Evolutionary conservation across 1,140 invertebrate genomes (phyloP).

Genomic region (Macrosteles quadrilineatus): DNA sequence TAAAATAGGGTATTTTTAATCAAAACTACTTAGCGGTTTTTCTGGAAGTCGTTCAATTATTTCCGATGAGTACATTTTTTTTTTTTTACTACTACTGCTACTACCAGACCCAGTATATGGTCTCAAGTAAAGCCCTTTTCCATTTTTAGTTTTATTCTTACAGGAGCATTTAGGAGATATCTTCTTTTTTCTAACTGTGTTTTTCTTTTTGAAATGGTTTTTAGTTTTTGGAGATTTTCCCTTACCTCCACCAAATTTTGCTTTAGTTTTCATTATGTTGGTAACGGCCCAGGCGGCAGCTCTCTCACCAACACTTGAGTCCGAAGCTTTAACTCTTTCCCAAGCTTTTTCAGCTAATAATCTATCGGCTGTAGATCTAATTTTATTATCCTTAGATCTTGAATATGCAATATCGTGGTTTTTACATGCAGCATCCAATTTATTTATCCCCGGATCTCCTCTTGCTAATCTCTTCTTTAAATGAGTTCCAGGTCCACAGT

Average conservation of each 20-base stretch:
- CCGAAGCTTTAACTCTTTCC: slow-evolving; percentile 47
- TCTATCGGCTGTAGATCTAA: slow-evolving; percentile 48
- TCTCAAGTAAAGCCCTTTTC: slow-evolving; percentile 47
- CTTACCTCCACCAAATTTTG: slow-evolving; percentile 45
- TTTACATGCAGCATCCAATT: slow-evolving; percentile 49
- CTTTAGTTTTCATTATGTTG: slow-evolving; percentile 46
- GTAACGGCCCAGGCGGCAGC: slow-evolving; percentile 43
- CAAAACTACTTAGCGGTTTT: background rate
- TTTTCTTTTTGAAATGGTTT: background rate
- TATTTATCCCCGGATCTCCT: slow-evolving; percentile 50
- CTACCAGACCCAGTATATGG: slow-evolving; percentile 10
- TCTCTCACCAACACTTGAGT: slow-evolving; percentile 47
- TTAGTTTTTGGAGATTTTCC: background rate
- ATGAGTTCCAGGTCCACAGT: slow-evolving; percentile 51
- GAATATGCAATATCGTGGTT: slow-evolving; percentile 52
- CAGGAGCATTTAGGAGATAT: background rate
- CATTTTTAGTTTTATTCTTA: slow-evolving; percentile 16
- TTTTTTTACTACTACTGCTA: no score
- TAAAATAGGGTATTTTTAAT: slow-evolving; percentile 31
- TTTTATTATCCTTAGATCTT: slow-evolving; percentile 44
- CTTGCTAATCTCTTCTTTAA: slow-evolving; percentile 47
- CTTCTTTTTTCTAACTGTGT: background rate
- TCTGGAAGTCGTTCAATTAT: slow-evolving; percentile 3
- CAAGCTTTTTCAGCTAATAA: slow-evolving; percentile 47
- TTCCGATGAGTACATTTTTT: background rate